Evolutionary conservation across 2,797 vertebrate species (phyloP), one percentile per base, ranked within the genome.

Genomic region (Betta splendens): DNA sequence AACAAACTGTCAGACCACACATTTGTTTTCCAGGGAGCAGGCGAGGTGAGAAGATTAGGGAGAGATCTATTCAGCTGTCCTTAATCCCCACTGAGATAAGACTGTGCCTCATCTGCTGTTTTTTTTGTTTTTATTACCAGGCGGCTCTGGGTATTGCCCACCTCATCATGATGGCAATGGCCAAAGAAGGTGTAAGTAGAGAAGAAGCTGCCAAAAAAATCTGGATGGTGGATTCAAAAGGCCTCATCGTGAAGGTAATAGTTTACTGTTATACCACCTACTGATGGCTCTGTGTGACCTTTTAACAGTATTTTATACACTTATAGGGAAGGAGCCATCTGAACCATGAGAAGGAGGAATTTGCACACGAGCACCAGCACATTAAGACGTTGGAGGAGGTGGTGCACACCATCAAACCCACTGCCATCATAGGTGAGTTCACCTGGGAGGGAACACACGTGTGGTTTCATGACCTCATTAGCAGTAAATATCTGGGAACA

Each of bases 191-290:
- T 1, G 8, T 94, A 42, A 51, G 88, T 37, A 89, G 81, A 71
- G 87, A 89, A 64, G 94, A 98, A 35, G 97, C 96, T 13, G 81
- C 85, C 8, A 95, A 92, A 81, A 97, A 87, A 89, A 97, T 99
- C 86, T 98, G 96, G 95, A 96, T 99, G 97, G 95, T 99, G 63
- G 97, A 99, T 75, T 98, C 97, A 28, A 98, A 90, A 74, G 97
- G 97, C 44, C 93, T 99, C 52, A 95, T 98, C 58, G 96, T 97
- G 10, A 98, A 98, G 95, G 97, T 98, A 90, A 74, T 3, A 13
- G 17, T 15, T 21, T 9, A 33, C 3, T 9, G 1, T 7, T 3
- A n/a, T 7, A 29, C 3, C 57, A 22, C 29, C 18, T 10, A 15
- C 3, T 31, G 18, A 23, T 9, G 5, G 18, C n/a, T 17, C 9